Percentiles rank a stretch among this genome's conserved stretches.
Evolutionary conservation across 2,113 vertebrate genomes (phyloP).

Genomic region (Salvator merianae): DNA sequence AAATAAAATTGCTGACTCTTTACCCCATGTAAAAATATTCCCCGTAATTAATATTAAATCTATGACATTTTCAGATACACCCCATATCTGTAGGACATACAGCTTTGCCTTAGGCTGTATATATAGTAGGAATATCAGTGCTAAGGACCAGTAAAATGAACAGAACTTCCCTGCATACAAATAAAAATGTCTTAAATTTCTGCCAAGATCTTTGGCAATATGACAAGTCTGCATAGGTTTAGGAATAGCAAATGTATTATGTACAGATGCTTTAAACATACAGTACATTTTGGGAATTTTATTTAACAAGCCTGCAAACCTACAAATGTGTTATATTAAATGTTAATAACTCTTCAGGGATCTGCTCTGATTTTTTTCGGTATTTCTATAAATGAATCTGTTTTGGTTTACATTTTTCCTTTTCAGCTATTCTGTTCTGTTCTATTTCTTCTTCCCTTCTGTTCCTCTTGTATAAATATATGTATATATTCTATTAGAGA

Average conservation of each 20-base stretch:
- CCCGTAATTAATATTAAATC: not conserved
- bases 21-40: not conserved
- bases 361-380: conserved; percentile 29
- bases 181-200: not conserved
- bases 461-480: conserved; percentile 38
- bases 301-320: not conserved
- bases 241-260: not conserved
- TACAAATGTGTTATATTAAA: not conserved
- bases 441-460: conserved; percentile 55
- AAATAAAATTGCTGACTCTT: not conserved
- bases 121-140: not conserved
- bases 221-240: not conserved
- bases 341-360: conserved; percentile 28
- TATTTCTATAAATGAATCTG: conserved; percentile 3
- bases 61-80: conserved; percentile 33
- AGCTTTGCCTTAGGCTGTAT: conserved; percentile 4
- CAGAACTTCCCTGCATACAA: conserved; percentile 33
- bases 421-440: conserved; percentile 38
- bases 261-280: not conserved
- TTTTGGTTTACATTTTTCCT: conserved; percentile 29
- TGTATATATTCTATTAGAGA: conserved; percentile 2
- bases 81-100: not conserved
- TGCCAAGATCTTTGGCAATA: not conserved
- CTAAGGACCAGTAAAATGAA: not conserved
- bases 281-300: not conserved